phyloP scores from a whole-genome alignment of 2,113 vertebrate species.

The Megalops atlanticus region DNA sequence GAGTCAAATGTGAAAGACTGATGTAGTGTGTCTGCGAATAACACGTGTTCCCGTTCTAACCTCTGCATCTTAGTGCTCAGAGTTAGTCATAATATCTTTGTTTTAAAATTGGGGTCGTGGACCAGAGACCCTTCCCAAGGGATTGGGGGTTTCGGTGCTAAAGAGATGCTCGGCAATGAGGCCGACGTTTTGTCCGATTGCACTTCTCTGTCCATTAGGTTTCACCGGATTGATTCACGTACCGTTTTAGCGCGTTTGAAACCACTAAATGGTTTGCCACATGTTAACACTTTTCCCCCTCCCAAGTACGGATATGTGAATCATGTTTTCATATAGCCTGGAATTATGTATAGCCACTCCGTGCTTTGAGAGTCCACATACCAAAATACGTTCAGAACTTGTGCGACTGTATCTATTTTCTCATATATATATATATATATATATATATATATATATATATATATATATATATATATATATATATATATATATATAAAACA shows the following conservation, averaged over 20 bases:
- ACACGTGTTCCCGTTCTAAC: not conserved
- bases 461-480: too few species aligned
- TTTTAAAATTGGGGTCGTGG: too few species aligned
- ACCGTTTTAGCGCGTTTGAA: not conserved
- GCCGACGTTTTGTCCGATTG: not conserved
- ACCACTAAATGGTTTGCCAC: not conserved
- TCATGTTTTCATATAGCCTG: not conserved
- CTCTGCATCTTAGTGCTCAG: not conserved
- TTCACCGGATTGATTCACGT: not conserved
- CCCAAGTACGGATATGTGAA: not conserved
- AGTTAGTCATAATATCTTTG: constrained; percentile 1
- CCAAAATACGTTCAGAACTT: not conserved
- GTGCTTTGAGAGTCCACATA: not conserved
- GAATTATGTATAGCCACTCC: not conserved
- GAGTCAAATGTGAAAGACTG: not conserved
- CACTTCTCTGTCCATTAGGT: not conserved
- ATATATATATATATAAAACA: too few species aligned
- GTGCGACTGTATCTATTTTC: too few species aligned
- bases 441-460: too few species aligned
- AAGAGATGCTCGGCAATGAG: not conserved
- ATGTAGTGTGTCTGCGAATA: not conserved
- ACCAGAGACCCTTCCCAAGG: not conserved
- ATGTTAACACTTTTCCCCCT: not conserved
- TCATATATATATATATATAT: too few species aligned
- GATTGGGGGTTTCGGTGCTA: not conserved